Conservation (phyloP, 2,797 vertebrate genomes). For the Argyrosomus regius region DNA sequence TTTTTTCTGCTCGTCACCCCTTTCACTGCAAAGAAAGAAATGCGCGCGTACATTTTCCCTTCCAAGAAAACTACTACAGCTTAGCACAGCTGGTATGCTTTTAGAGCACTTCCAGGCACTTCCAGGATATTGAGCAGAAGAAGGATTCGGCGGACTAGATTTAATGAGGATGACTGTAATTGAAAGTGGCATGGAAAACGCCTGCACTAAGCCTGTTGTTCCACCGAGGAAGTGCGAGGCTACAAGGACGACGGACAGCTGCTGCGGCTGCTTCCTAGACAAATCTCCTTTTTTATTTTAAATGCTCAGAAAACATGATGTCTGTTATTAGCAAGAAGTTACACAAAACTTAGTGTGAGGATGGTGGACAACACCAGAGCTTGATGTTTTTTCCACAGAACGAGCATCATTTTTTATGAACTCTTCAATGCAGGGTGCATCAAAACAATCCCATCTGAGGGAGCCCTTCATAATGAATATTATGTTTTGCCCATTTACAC, state of each 20-base stretch:
- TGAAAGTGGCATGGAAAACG: slow-evolving; percentile 39
- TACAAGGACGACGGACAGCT: slow-evolving; percentile 33
- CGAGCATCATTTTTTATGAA: not conserved
- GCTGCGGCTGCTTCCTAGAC: slow-evolving; percentile 17
- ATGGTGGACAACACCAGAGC: not conserved
- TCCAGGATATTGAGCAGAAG: slow-evolving; percentile 18
- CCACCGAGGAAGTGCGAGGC: slow-evolving; percentile 18
- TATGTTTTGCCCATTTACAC: slow-evolving; percentile 19
- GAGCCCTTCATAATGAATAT: slow-evolving; percentile 22
- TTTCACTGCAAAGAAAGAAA: slow-evolving; percentile 2
- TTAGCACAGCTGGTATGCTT: slow-evolving; percentile 15
- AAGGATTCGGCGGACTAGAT: slow-evolving; percentile 34
- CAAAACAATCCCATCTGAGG: slow-evolving; percentile 20
- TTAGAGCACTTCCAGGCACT: slow-evolving; percentile 26
- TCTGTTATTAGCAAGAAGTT: slow-evolving; percentile 1
- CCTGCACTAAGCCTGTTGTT: slow-evolving; percentile 24
- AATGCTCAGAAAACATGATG: not conserved
- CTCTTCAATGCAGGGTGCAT: not conserved
- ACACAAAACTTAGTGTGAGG: not conserved
- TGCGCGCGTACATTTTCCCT: not conserved
- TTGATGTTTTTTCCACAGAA: not conserved
- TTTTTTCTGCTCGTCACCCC: not conserved
- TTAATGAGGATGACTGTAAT: slow-evolving; percentile 54
- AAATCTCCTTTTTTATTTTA: slow-evolving; percentile 9
- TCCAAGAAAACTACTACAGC: slow-evolving; percentile 4